phyloP scores from a whole-genome alignment of 1,140 invertebrate species.

The Drosophila kohkoa region DNA sequence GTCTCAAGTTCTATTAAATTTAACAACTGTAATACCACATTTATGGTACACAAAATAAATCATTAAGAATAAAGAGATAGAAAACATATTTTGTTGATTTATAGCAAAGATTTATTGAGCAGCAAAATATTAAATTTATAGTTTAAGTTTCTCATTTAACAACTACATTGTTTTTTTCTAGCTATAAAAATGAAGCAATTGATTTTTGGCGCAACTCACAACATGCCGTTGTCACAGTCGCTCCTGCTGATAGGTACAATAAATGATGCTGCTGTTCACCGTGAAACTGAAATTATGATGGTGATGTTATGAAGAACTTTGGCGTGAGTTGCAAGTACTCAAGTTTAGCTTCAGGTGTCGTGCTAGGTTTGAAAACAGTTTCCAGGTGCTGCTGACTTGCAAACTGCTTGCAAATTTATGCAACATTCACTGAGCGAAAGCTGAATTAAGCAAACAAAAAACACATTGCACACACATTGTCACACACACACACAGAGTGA shows the following conservation, averaged over 20 bases:
- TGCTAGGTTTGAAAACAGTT: background rate
- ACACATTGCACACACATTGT: slow-evolving; percentile 17
- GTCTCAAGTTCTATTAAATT: no score
- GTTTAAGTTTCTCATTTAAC: no score
- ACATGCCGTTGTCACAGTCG: slow-evolving; percentile 23
- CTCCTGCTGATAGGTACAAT: slow-evolving; percentile 18
- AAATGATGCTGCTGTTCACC: background rate
- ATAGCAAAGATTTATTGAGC: no score
- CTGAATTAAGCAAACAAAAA: slow-evolving; percentile 55
- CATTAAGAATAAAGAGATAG: no score
- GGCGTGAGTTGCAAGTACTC: slow-evolving; percentile 16
- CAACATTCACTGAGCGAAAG: slow-evolving; percentile 60
- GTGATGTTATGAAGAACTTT: slow-evolving; percentile 43
- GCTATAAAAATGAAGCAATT: slow-evolving; percentile 42
- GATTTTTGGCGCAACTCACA: slow-evolving; percentile 31
- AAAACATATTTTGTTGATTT: no score
- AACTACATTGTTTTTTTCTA: background rate
- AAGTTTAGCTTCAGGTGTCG: slow-evolving; percentile 28
- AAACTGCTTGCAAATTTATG: slow-evolving; percentile 79
- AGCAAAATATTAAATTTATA: no score
- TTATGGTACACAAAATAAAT: no score
- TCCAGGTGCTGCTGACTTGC: slow-evolving; percentile 64
- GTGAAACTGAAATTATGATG: slow-evolving; percentile 28
- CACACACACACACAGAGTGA: slow-evolving; percentile 14
- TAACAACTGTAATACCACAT: no score